Percentiles rank a stretch among this genome's conserved stretches.
Evolutionary conservation across 2,888 invertebrate species (phyloP).

Genomic region (Phyto melanocephala): DNA sequence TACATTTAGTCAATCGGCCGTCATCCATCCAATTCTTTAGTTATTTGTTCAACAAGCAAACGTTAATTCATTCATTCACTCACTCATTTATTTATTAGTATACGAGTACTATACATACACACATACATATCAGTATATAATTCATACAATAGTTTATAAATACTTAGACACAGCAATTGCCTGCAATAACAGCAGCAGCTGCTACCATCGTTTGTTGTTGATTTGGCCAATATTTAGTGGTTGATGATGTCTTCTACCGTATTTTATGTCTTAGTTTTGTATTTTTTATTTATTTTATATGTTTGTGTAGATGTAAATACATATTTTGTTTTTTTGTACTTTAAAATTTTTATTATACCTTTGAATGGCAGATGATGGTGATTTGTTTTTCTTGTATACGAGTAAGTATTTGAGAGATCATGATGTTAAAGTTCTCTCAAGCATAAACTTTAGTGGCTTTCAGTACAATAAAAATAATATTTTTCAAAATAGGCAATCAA

Average conservation of each 20-base stretch:
- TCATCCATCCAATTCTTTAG: background rate
- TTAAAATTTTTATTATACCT: background rate
- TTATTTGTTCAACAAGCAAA: background rate
- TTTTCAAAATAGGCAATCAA: conserved; percentile 1
- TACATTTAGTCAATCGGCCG: background rate
- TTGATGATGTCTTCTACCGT: conserved; percentile 59
- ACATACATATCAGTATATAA: too few relatives aligned
- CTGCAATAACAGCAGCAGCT: conserved; percentile 33
- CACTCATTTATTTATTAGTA: conserved; percentile 40
- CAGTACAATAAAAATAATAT: conserved; percentile 46
- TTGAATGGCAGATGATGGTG: conserved; percentile 32
- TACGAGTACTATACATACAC: background rate
- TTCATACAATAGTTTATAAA: too few relatives aligned
- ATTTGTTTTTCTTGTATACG: background rate
- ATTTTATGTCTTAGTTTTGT: conserved; percentile 38
- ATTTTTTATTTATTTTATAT: conserved; percentile 5
- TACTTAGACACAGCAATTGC: conserved; percentile 16
- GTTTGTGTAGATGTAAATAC: too few relatives aligned
- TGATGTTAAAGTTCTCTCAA: conserved; percentile 66
- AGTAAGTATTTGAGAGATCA: conserved; percentile 48
- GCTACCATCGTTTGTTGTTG: conserved; percentile 46
- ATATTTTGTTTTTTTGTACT: conserved; percentile 2
- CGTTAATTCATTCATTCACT: background rate
- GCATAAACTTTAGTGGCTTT: conserved; percentile 67
- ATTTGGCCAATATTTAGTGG: conserved; percentile 58